phyloP scores from a whole-genome alignment of 2,113 vertebrate species.

The Scopus umbretta region DNA sequence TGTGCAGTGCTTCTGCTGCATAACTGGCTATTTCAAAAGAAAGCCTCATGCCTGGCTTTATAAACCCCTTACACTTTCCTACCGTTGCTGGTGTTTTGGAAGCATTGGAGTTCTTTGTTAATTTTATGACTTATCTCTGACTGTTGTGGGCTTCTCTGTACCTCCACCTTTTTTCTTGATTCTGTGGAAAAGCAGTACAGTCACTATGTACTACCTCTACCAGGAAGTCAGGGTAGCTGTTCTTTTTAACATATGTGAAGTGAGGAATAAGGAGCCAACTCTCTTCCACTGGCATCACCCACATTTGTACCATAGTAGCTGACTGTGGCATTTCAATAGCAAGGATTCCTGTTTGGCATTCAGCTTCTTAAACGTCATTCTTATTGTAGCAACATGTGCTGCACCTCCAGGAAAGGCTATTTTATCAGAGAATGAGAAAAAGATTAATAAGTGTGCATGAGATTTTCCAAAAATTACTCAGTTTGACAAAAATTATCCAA shows the following conservation, averaged over 20 bases:
- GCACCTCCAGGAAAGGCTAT: background rate
- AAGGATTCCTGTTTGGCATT: background rate
- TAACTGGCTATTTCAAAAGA: background rate
- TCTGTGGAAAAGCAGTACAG: background rate
- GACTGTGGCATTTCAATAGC: conserved; percentile 8
- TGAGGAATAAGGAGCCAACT: background rate
- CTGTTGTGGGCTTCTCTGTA: background rate
- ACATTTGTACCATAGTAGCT: background rate
- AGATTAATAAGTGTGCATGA: background rate
- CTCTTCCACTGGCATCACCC: background rate
- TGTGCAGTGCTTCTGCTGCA: background rate
- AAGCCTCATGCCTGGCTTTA: background rate
- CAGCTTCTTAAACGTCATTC: background rate
- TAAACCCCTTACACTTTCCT: background rate
- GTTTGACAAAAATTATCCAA: background rate
- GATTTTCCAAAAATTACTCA: background rate
- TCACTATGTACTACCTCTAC: background rate
- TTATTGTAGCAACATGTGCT: background rate
- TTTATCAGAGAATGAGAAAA: background rate
- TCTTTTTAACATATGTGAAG: background rate
- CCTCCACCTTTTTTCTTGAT: background rate
- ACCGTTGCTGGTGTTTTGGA: background rate
- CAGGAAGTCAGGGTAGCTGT: background rate
- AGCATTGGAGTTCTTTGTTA: background rate
- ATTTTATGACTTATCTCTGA: background rate